Conservation (phyloP, 2,797 vertebrate species). For the Fratercula arctica region DNA sequence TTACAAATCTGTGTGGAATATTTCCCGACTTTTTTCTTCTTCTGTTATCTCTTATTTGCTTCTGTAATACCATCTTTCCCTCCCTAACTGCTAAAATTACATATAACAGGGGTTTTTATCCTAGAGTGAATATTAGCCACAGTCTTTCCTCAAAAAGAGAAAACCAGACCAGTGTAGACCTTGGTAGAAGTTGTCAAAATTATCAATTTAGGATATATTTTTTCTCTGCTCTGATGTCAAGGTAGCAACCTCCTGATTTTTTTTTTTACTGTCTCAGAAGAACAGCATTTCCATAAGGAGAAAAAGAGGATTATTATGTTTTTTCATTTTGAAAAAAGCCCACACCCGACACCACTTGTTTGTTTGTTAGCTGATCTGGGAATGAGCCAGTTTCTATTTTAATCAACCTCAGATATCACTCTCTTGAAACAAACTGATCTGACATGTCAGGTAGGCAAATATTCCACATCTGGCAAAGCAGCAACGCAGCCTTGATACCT, state of each 20-base stretch:
- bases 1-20: neutral
- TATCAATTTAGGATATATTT: neutral
- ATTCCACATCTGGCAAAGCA: neutral
- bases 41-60: neutral
- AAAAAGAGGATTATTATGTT: neutral
- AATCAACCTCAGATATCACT: neutral
- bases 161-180: neutral
- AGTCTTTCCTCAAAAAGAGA: neutral
- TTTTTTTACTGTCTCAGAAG: neutral
- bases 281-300: neutral
- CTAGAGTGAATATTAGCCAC: neutral
- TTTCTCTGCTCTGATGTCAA: neutral
- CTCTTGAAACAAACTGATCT: neutral
- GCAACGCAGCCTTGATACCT: neutral
- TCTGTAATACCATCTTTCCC: neutral
- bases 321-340: neutral
- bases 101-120: neutral
- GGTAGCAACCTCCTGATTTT: neutral
- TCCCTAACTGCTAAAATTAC: neutral
- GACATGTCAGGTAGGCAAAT: neutral
- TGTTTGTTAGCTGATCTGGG: neutral
- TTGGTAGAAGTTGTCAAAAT: neutral
- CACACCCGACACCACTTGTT: neutral
- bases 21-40: neutral
- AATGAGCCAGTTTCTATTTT: neutral